phyloP scores from a whole-genome alignment of 2,888 invertebrate genomes.

The Tillus elongatus region DNA sequence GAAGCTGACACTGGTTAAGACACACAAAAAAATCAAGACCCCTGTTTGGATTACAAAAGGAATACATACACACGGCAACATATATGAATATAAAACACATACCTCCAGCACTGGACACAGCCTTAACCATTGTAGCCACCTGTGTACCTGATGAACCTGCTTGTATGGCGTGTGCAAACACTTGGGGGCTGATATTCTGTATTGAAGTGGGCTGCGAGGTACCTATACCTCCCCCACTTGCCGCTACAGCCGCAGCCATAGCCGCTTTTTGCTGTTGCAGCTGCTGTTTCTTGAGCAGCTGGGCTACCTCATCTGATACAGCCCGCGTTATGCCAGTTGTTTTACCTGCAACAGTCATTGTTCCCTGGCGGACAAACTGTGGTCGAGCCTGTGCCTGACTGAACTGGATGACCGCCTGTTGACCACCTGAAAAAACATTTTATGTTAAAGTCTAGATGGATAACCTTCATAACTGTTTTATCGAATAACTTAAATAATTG shows the following conservation, averaged over 20 bases:
- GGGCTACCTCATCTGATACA: conserved; percentile 48
- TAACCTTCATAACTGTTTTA: too few species aligned
- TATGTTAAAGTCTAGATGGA: too few species aligned
- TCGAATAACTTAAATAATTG: too few species aligned
- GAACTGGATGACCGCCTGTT: conserved; percentile 37
- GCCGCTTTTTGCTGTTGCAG: conserved; percentile 33
- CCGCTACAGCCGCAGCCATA: conserved; percentile 26
- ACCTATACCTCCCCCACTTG: too few species aligned
- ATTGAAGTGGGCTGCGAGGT: conserved; percentile 32
- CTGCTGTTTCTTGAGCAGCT: conserved; percentile 43
- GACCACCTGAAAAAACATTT: conserved; percentile 24
- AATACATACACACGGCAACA: too few species aligned
- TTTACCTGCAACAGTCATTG: conserved; percentile 36
- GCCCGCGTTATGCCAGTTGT: conserved; percentile 37
- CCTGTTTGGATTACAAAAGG: too few species aligned
- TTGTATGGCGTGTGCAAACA: conserved; percentile 38
- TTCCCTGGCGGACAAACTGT: conserved; percentile 39
- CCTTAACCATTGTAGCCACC: conserved; percentile 57
- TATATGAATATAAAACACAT: too few species aligned
- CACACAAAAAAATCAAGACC: too few species aligned
- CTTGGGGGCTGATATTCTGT: conserved; percentile 37
- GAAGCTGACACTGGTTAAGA: too few species aligned
- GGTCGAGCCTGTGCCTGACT: conserved; percentile 36
- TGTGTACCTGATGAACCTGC: conserved; percentile 46
- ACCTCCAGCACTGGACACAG: conserved; percentile 42